These are phyloP conservation scores for Polymixis flavicincta DNA, from an alignment of 2,888 invertebrate genomes.

Conservation along the genomic window DNA sequence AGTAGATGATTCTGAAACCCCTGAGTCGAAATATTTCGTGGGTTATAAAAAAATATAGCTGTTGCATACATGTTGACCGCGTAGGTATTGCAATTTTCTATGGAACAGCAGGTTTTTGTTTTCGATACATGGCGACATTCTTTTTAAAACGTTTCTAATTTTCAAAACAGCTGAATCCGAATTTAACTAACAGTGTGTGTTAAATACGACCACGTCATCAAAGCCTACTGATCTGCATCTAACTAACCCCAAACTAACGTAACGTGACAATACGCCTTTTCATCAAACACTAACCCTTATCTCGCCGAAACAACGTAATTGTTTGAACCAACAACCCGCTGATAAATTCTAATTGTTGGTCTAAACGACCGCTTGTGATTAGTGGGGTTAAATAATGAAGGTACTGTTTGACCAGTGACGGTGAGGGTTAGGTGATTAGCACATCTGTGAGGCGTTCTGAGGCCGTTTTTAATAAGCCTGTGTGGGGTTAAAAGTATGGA, in stretches of 20 bases:
- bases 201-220: not conserved
- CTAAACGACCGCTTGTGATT: conserved; percentile 49
- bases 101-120: no score
- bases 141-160: not conserved
- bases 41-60: no score
- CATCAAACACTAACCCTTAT: conserved; percentile 51
- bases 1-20: no score
- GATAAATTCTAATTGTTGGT: conserved; percentile 56
- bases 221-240: not conserved
- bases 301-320: conserved; percentile 49
- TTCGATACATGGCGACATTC: no score
- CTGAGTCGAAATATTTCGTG: no score
- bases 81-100: no score
- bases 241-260: not conserved
- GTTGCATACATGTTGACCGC: no score
- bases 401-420: conserved; percentile 46
- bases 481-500: not conserved
- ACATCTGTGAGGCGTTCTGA: not conserved
- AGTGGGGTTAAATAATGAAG: conserved; percentile 49
- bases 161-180: not conserved
- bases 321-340: conserved; percentile 44
- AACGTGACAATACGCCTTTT: conserved; percentile 48
- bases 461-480: conserved; percentile 30
- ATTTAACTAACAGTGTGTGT: not conserved
- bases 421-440: conserved; percentile 37